phyloP scores from a whole-genome alignment of 2,113 vertebrate species.

The Haemorhous mexicanus region DNA sequence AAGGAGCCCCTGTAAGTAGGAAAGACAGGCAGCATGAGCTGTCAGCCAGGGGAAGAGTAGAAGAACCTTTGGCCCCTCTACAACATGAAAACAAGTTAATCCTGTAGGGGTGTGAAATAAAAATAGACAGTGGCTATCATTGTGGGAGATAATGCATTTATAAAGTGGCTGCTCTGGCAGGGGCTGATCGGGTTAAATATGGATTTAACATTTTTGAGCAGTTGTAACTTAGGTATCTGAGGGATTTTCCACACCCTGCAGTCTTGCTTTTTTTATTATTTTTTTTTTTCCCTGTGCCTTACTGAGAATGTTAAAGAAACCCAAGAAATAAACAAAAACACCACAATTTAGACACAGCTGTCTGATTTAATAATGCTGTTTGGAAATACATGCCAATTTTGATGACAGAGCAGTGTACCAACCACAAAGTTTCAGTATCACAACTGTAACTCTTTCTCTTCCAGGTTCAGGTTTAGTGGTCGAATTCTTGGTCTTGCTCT shows the following conservation, averaged over 20 bases:
- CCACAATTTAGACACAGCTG: not conserved
- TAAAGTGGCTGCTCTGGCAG: not conserved
- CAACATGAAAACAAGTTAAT: not conserved
- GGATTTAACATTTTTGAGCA: not conserved
- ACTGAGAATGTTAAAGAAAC: conserved; percentile 3
- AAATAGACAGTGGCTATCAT: not conserved
- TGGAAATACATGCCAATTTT: not conserved
- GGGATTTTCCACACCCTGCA: conserved; percentile 1
- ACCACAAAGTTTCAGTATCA: not conserved
- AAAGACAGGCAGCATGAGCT: not conserved
- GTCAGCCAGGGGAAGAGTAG: not conserved
- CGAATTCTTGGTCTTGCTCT: conserved; percentile 95
- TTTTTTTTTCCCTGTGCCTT: not conserved
- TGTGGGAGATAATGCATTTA: not conserved
- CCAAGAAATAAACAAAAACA: not conserved
- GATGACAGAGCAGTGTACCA: not conserved
- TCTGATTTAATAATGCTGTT: conserved; percentile 27
- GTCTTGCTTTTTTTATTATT: not conserved
- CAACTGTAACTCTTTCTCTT: not conserved
- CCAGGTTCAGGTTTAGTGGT: conserved; percentile 97
- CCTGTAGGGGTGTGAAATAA: not conserved
- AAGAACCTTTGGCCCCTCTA: not conserved
- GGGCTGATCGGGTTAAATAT: not conserved
- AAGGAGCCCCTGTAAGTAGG: not conserved
- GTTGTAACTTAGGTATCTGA: not conserved